Base-by-base conservation (phyloP, 2,888 invertebrate genomes). In the Heteromyza rotundicornis region DNA sequence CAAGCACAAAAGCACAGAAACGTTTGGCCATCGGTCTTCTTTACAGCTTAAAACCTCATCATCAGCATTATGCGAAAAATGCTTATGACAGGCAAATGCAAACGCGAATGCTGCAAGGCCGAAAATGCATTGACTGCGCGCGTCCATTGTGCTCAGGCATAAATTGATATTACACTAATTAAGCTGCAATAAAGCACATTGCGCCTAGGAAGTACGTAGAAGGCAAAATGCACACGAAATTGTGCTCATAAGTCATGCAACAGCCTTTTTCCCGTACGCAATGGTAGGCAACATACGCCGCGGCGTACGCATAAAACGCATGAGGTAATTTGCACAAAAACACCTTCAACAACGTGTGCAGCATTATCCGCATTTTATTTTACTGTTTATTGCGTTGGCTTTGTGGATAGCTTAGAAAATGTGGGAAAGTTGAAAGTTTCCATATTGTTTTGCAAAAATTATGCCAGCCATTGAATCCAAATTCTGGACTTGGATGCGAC, bases 111-210 rank as follows among this genome's bases (percentile, higher is more conserved):
- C 40, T 8, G 40, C 40, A n/a, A 40, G 10, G 61, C 60, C 57
- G 59, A 65, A 63, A 10, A 40, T 3, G 16, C 40, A 40, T 3
- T 10, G 40, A 40, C 14, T 40, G 12, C n/a, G 23, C 12, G 24
- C 7, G 16, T 62, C 59, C 62, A 59, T 57, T 60, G 63, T 67
- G 64, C 65, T 68, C 63, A 17, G n/a, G 68, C 75, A n/a, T 58
- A 79, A 79, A 77, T 78, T 78, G 77, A 80, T 79, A 78, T 78
- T 80, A 74, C 77, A 74, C 80, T 80, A 79, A 78, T 78, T 78
- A 78, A 80, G 79, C 77, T 72, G 78, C 77, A 79, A 78, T 78
- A 80, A 78, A 78, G 74, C 59, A 36, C n/a, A 27, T 20, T 44
- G 32, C 50, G 47, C 57, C 24, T 50, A 10, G 10, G 40, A 7